A percentile compares a stretch with the other conserved stretches of the same genome.
Evolutionary conservation across 2,797 vertebrate species (phyloP).

Genomic region (Phoeniculus purpureus): DNA sequence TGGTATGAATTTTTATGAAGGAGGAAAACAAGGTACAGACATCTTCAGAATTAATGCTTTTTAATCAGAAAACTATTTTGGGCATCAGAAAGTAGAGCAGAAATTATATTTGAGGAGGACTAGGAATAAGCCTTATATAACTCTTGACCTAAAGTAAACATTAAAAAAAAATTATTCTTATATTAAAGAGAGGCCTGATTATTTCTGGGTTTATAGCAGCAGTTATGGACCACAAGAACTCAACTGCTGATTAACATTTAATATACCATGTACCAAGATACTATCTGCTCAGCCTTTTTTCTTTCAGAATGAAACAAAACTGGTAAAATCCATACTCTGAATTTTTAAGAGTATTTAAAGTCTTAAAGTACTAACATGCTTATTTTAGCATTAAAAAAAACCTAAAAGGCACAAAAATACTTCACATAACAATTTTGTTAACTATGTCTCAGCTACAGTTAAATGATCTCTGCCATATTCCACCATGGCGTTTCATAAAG

Average conservation of each 20-base stretch:
- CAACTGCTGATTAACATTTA: neutral
- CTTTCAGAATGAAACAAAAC: neutral
- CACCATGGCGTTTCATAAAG: neutral
- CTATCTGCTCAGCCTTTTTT: neutral
- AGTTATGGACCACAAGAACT: neutral
- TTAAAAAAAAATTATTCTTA: neutral
- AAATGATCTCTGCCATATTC: neutral
- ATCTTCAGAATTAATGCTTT: slow-evolving; percentile 24
- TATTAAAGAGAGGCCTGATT: neutral
- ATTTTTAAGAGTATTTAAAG: neutral
- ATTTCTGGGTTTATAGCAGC: neutral
- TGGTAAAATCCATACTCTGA: neutral
- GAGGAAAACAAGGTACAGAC: neutral
- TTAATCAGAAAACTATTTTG: neutral
- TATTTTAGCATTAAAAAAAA: neutral
- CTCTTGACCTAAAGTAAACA: slow-evolving; percentile 19
- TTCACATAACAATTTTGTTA: neutral
- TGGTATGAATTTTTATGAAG: neutral
- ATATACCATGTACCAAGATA: neutral
- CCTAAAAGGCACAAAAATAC: neutral
- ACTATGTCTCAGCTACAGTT: neutral
- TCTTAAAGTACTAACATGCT: too few relatives aligned
- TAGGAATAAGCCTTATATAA: slow-evolving; percentile 19
- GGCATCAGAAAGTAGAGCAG: slow-evolving; percentile 28
- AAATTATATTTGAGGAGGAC: slow-evolving; percentile 5